Conservation (phyloP, 2,797 vertebrate genomes). For the Trematomus bernacchii region DNA sequence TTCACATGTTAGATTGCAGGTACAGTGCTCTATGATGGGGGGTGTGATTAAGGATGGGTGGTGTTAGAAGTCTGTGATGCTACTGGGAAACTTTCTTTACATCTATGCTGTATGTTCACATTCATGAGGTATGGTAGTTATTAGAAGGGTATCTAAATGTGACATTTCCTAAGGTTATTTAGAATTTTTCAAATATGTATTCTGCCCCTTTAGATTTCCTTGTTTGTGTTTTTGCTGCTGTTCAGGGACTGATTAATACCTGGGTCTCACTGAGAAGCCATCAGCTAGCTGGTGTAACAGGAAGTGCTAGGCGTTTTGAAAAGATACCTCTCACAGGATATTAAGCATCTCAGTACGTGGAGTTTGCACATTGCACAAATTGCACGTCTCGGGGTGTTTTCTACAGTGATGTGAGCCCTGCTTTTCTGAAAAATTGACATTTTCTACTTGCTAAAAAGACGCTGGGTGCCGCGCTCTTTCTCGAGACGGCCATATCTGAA, state of each 20-base stretch:
- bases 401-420: too few species aligned
- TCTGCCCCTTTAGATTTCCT: slow-evolving; percentile 1
- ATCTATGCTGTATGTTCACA: not conserved
- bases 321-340: not conserved
- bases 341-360: not conserved
- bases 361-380: not conserved
- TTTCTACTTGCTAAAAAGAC: too few species aligned
- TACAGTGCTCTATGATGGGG: not conserved
- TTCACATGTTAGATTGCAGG: slow-evolving; percentile 26
- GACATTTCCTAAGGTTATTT: not conserved
- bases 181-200: not conserved
- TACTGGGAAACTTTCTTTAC: not conserved
- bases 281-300: not conserved
- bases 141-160: not conserved
- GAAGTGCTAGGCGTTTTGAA: not conserved
- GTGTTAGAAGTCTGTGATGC: slow-evolving; percentile 2
- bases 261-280: not conserved
- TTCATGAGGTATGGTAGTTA: not conserved
- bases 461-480: too few species aligned
- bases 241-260: slow-evolving; percentile 33
- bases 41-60: slow-evolving; percentile 13
- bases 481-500: too few species aligned
- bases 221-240: slow-evolving; percentile 11
- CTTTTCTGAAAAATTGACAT: too few species aligned
- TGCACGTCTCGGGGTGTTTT: too few species aligned